Base-by-base conservation (phyloP, 2,113 vertebrate genomes). In the Argyrosomus japonicus region DNA sequence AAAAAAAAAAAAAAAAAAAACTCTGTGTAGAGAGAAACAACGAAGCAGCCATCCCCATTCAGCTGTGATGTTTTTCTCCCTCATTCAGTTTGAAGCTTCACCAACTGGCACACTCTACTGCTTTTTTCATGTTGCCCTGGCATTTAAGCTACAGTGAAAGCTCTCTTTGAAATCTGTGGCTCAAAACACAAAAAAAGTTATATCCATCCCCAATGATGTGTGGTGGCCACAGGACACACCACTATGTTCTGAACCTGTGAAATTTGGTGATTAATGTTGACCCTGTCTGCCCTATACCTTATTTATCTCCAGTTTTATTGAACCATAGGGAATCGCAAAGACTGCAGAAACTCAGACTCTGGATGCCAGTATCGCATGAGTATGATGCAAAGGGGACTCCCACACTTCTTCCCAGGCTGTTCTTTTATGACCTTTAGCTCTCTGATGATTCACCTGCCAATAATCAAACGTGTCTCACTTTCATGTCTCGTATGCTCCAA, bases 61-160 rank as follows among this genome's bases (percentile, higher is more conserved):
- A 88, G 80, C 89, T 88, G 87, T 92, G 87, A 93, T 89, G 87
- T 91, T 90, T 89, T 88, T 81, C 85, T 85, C 83, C 51, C 86
- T 84, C 84, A 86, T 94, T 91, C 89, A 84, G 87, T 93, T 93
- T 93, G 92, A 94, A 92, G 91, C 88, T 87, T 83, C 83, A 93
- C 91, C 94, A 95, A 91, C 87, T 93, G 90, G 91, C 92, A 80
- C 77, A 70, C 75, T 86, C 75, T 83, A 68, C 72, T 68, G 79
- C 54, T 90, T 89, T 89, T 85, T 85, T 93, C 81, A 91, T 91
- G 84, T 90, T 86, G 85, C 72, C 83, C 90, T 92, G 91, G 88
- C 91, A 93, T 92, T 92, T 87, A 86, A 87, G 78, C 89, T 91
- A 80, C 85, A 68, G 74, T 67, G 68, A 83, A 90, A 84, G 56